Conservation (phyloP, 2,113 vertebrate genomes). For the Rynchops niger region DNA sequence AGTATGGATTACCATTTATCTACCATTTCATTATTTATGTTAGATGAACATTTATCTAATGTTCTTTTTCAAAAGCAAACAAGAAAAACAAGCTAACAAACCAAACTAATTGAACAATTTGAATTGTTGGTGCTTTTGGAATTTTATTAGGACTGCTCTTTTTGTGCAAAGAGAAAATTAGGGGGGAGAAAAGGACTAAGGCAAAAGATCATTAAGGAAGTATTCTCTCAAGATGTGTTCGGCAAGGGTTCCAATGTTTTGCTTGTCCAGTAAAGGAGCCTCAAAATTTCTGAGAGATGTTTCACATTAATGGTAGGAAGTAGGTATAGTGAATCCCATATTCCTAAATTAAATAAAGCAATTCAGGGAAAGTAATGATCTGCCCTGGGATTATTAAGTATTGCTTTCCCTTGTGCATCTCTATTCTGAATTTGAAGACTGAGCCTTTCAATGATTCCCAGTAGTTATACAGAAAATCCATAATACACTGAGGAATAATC, state of each 20-base stretch:
- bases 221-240: not conserved
- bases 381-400: not conserved
- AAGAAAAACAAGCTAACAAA: not conserved
- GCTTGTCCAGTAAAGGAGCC: not conserved
- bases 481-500: not conserved
- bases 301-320: not conserved
- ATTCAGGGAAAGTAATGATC: not conserved
- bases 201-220: not conserved
- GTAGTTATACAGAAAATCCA: not conserved
- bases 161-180: not conserved
- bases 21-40: not conserved
- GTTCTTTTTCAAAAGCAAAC: not conserved
- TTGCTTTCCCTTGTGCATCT: not conserved
- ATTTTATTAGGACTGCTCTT: not conserved
- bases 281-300: not conserved
- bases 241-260: not conserved
- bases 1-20: not conserved
- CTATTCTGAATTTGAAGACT: not conserved
- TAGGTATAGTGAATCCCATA: not conserved
- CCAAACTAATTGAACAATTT: not conserved
- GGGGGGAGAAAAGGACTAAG: not conserved
- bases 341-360: not conserved
- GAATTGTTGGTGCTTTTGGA: not conserved
- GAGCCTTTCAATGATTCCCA: not conserved
- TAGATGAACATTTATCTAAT: not conserved